A percentile compares a stretch with the other conserved stretches of the same genome.
phyloP scores from a whole-genome alignment of 2,797 vertebrate genomes.

The Loriculus beryllinus region DNA sequence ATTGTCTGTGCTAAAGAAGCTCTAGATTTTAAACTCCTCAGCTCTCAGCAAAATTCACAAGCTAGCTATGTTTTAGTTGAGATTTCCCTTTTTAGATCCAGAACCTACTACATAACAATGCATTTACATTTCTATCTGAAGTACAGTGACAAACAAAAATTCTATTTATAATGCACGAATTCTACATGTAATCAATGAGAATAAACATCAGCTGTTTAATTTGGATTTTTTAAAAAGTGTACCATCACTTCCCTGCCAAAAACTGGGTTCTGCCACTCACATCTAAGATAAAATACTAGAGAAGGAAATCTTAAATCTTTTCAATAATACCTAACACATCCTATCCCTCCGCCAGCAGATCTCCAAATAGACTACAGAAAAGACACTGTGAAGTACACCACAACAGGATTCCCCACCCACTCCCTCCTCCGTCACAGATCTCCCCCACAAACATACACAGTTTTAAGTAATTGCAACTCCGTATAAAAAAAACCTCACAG shows the following conservation, averaged over 20 bases:
- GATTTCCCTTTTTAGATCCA: neutral
- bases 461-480: neutral
- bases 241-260: neutral
- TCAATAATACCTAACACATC: neutral
- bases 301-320: neutral
- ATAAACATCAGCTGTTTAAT: neutral
- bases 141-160: neutral
- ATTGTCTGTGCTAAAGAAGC: neutral
- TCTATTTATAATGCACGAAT: neutral
- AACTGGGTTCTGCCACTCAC: neutral
- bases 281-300: neutral
- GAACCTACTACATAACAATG: neutral
- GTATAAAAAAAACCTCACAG: neutral
- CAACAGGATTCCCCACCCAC: neutral
- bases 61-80: neutral
- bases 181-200: neutral
- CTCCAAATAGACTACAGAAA: neutral
- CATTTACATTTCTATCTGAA: neutral
- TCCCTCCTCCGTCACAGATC: neutral
- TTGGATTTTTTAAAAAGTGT: neutral
- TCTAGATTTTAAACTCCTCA: neutral
- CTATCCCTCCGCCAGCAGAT: fast-evolving
- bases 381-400: neutral
- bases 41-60: neutral
- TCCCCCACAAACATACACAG: neutral